These are phyloP conservation scores for Cataglyphis cursor DNA, from an alignment of 2,888 invertebrate genomes.

Conservation along the genomic window DNA sequence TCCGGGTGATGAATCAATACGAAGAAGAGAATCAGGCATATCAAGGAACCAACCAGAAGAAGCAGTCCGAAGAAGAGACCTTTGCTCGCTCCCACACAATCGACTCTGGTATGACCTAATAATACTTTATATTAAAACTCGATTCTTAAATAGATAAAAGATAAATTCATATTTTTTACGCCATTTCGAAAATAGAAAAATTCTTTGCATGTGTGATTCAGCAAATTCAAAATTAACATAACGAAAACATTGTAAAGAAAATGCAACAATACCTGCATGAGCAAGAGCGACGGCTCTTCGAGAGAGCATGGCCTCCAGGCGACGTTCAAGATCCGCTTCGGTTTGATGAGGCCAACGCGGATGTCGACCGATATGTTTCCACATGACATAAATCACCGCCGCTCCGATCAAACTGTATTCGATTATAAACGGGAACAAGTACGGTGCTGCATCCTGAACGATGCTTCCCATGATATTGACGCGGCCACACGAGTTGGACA, in stretches of 20 bases:
- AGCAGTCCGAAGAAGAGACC: constrained; percentile 97
- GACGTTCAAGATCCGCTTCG: constrained; percentile 95
- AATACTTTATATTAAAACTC: constrained; percentile 35
- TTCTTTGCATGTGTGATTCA: not conserved
- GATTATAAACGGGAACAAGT: constrained; percentile 97
- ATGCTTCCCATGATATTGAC: constrained; percentile 97
- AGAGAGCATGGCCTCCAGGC: constrained; percentile 95
- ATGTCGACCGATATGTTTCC: constrained; percentile 97
- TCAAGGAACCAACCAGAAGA: constrained; percentile 95
- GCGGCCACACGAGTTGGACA: constrained; percentile 91
- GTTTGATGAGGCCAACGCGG: constrained; percentile 92
- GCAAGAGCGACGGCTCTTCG: constrained; percentile 95
- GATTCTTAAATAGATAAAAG: not conserved
- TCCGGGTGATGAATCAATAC: constrained; percentile 96
- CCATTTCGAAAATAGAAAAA: not conserved
- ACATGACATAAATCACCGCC: constrained; percentile 98
- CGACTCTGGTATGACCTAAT: constrained; percentile 92
- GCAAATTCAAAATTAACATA: not conserved
- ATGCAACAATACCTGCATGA: constrained; percentile 89
- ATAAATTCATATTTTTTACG: not conserved
- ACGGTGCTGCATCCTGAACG: constrained; percentile 97
- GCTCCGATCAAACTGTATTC: constrained; percentile 98
- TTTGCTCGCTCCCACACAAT: constrained; percentile 98
- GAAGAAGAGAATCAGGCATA: constrained; percentile 98
- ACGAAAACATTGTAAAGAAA: not conserved